Conservation (phyloP, 1,140 invertebrate species). For the Drosophila lini region DNA sequence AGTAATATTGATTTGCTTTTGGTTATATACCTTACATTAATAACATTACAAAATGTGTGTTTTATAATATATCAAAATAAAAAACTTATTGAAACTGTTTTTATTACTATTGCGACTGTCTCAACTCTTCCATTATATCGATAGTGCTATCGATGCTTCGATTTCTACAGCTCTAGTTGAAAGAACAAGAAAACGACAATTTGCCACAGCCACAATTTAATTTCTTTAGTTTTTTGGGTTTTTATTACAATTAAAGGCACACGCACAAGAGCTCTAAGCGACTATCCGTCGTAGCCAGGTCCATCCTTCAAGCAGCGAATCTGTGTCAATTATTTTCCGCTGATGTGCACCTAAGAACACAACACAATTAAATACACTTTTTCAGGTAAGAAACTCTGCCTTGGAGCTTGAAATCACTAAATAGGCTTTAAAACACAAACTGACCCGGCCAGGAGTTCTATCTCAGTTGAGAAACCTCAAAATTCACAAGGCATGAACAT, state of each 20-base stretch:
- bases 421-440: not conserved
- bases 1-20: too few species aligned
- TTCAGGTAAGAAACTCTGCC: conserved; percentile 33
- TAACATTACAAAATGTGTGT: not conserved
- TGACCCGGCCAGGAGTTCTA: conserved; percentile 1
- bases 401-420: not conserved
- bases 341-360: conserved; percentile 12
- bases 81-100: not conserved
- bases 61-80: not conserved
- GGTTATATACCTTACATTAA: not conserved
- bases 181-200: conserved; percentile 57
- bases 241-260: conserved; percentile 52
- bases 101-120: not conserved
- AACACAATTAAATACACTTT: conserved; percentile 29
- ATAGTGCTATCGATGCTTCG: not conserved
- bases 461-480: conserved; percentile 2
- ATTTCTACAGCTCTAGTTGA: conserved; percentile 13
- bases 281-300: conserved; percentile 11
- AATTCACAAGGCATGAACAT: conserved; percentile 9
- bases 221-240: conserved; percentile 81
- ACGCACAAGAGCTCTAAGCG: conserved; percentile 41
- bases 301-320: conserved; percentile 23
- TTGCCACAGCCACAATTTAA: conserved; percentile 76
- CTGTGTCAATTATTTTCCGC: conserved; percentile 60
- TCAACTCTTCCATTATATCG: not conserved